Base-by-base conservation (phyloP, 2,797 vertebrate genomes). In the Lerista edwardsae region DNA sequence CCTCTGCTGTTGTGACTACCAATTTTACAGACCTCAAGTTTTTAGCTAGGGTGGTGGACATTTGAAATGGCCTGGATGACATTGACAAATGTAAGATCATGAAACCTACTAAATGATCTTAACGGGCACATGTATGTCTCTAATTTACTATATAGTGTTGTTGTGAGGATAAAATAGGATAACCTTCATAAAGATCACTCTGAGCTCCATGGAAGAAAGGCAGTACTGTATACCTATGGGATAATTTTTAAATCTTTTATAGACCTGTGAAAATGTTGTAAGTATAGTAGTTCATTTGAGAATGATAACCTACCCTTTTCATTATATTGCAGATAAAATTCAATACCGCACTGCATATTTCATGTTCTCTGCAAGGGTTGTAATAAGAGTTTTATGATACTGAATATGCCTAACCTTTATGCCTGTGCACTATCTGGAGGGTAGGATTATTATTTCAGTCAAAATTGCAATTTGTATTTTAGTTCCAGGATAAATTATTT, bases 361-460 rank as follows among this genome's bases (percentile, higher is more conserved):
- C 11, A 29, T 68, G 31, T 39, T 11, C 11, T 0, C 47, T 79
- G 34, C 23, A 76, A 80, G 75, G 82, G 15, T 82, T 69, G 82
- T 84, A 89, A 81, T 15, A 73, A 51, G 68, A 86, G 29, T 47
- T n/a, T 82, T 80, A 83, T 75, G 5, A 0, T 71, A 87, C 6
- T 68, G 36, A 76, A 76, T 73, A 6, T 75, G 10, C 36, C 55
- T 86, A 86, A 80, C 86, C 67, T 86, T 74, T 25, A 47, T 1
- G 36, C 80, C 75, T 73, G n/a, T 88, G 61, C 21, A 41, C 0
- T 57, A 47, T 79, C 57, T 0, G 0, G 0, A 71, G 67, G 39
- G 36, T 80, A 83, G 71, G 67, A 80, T 67, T 17, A 3, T 62
- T 55, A 83, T 19, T 17, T 0, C 29, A 23, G 51, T 79, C 73